Evolutionary conservation across 2,113 vertebrate genomes (phyloP).

Genomic region (Sialia sialis): DNA sequence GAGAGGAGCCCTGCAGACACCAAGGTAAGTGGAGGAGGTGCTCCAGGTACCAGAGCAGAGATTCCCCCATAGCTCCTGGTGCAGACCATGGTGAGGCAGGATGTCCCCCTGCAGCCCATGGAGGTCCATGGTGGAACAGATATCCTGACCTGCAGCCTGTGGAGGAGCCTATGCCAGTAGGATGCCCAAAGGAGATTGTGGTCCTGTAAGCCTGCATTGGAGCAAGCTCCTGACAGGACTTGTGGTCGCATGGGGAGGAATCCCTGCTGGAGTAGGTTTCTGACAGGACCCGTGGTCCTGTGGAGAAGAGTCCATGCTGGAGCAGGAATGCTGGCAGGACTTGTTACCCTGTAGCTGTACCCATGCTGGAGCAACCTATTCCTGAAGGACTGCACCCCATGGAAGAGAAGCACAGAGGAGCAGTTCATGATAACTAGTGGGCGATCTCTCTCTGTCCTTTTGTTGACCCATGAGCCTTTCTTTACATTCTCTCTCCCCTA

Average conservation of each 20-base stretch:
- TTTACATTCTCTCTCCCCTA: not conserved
- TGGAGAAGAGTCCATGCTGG: not conserved
- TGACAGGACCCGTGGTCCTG: rapidly evolving
- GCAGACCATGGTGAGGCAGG: not conserved
- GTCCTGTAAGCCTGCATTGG: not conserved
- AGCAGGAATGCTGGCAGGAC: not conserved
- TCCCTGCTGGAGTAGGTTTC: not conserved
- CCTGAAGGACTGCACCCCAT: not conserved
- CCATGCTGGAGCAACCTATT: not conserved
- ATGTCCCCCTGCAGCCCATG: not conserved
- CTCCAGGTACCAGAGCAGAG: not conserved
- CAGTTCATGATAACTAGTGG: not conserved
- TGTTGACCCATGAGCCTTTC: not conserved
- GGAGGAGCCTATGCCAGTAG: not conserved
- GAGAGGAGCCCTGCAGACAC: not conserved
- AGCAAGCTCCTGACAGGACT: not conserved
- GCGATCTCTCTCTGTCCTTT: not conserved
- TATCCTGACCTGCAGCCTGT: not conserved
- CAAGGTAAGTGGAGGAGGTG: not conserved
- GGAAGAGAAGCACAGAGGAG: rapidly evolving
- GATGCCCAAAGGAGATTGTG: not conserved
- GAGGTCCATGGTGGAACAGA: not conserved
- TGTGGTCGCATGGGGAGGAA: not conserved
- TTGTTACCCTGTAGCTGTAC: too few relatives aligned
- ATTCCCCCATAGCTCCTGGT: not conserved